Base-by-base conservation (phyloP, 1,140 invertebrate species). In the Drosophila biarmipes region DNA sequence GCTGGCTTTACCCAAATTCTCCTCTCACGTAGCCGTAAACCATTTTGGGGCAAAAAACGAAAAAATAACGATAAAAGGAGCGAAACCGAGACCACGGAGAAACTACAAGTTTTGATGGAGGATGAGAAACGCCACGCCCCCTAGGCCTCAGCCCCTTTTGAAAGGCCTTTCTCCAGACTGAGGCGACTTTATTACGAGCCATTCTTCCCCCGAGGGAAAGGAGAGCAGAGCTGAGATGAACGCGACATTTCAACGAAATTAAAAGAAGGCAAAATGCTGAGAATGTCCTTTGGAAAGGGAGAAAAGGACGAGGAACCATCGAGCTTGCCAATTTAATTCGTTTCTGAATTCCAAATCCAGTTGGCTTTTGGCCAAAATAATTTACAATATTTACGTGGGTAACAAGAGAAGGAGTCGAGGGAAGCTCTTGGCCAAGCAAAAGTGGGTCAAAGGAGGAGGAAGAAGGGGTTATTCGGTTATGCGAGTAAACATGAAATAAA, bases 221-320 rank as follows among this genome's bases (percentile, higher is more conserved):
- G 17, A 34, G 29, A 24, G 43, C 11, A 0, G 71, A 75, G 53
- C 54, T 37, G 72, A 66, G 53, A 63, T 75, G 72, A 48, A 75
- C 61, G 73, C 73, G 73, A 77, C 63, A 78, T 77, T 64, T 76
- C 73, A 69, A 55, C 51, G 64, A 71, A 78, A 77, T 76, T 76
- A 78, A 78, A 77, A 75, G 49, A 48, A 12, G 51, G 34, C 46
- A 49, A 54, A 71, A 69, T 54, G 53, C 51, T 21, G 27, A 21
- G 53, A 74, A 66, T 74, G 73, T 66, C 71, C 69, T 64, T 73
- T 49, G 37, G 49, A 29, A 31, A 34, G n/a, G 42, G 21, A 29
- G 46, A 42, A 38, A 15, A 37, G 15, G 29, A 19, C 24, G 15
- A 27, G 2, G 19, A 35, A 12, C 34, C 63, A 66, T 49, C 12